These are phyloP conservation scores for Diarsia dahlii DNA, from an alignment of 2,888 invertebrate species.

Conservation along the genomic window DNA sequence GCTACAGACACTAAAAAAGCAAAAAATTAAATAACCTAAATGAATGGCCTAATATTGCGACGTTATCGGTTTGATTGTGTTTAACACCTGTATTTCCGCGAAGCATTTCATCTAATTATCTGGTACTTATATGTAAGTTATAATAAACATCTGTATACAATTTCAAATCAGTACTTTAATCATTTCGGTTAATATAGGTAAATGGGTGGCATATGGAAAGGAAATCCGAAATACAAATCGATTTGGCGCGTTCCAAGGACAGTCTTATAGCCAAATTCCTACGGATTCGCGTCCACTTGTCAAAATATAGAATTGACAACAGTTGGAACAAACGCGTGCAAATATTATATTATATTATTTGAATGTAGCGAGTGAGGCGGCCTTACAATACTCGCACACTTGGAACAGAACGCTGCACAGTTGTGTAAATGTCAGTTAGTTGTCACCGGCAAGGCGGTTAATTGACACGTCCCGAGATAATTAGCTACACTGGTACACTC, in stretches of 20 bases:
- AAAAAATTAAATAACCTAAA: neutral
- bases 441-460: conserved; percentile 60
- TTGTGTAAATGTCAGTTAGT: conserved; percentile 80
- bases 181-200: neutral
- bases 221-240: neutral
- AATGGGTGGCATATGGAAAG: neutral
- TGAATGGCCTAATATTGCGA: neutral
- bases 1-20: neutral
- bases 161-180: neutral
- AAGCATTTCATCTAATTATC: neutral
- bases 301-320: conserved; percentile 42
- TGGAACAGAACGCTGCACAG: conserved; percentile 58
- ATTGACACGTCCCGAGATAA: conserved; percentile 52
- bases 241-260: conserved; percentile 22
- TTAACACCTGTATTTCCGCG: neutral
- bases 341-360: conserved; percentile 13
- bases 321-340: conserved; percentile 10
- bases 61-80: neutral
- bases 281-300: conserved; percentile 41
- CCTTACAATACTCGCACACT: conserved; percentile 5
- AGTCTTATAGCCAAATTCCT: conserved; percentile 13
- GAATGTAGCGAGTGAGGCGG: conserved; percentile 18
- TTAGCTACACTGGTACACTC: conserved; percentile 24
- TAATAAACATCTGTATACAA: neutral
- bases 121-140: too few relatives aligned